Evolutionary conservation across 2,888 invertebrate genomes (phyloP).

Genomic region (Parnassius mnemosyne): DNA sequence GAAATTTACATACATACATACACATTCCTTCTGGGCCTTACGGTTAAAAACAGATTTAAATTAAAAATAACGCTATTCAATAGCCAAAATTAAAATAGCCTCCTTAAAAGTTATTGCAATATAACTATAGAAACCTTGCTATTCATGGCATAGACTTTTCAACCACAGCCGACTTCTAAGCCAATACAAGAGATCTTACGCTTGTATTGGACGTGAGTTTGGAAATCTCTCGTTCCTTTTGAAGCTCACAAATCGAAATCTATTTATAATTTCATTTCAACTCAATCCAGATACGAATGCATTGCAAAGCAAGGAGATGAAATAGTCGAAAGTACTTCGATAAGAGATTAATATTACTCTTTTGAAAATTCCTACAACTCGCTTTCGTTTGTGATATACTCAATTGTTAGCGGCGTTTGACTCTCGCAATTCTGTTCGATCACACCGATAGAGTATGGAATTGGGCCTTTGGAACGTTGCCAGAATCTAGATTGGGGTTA

Average conservation of each 20-base stretch:
- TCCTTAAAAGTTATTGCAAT: no score
- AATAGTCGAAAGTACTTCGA: conserved; percentile 2
- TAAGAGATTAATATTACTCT: not conserved
- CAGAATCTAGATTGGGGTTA: conserved; percentile 31
- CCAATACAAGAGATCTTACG: no score
- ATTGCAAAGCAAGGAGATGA: not conserved
- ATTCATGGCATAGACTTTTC: no score
- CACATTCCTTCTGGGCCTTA: no score
- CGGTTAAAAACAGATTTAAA: no score
- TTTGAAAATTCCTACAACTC: conserved; percentile 1
- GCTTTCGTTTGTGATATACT: conserved; percentile 12
- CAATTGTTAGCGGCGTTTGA: conserved; percentile 28
- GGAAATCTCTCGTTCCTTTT: no score
- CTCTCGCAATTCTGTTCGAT: conserved; percentile 1
- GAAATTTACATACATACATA: no score
- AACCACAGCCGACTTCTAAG: not conserved
- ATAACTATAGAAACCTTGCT: no score
- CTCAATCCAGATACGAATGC: not conserved
- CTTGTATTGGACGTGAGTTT: no score
- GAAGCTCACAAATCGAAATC: not conserved
- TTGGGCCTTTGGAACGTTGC: conserved; percentile 37
- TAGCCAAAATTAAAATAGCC: no score
- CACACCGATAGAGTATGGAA: conserved; percentile 27
- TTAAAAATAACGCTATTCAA: no score
- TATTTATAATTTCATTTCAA: not conserved